Conservation (phyloP, 2,888 invertebrate species). For the Oscheius onirici region DNA sequence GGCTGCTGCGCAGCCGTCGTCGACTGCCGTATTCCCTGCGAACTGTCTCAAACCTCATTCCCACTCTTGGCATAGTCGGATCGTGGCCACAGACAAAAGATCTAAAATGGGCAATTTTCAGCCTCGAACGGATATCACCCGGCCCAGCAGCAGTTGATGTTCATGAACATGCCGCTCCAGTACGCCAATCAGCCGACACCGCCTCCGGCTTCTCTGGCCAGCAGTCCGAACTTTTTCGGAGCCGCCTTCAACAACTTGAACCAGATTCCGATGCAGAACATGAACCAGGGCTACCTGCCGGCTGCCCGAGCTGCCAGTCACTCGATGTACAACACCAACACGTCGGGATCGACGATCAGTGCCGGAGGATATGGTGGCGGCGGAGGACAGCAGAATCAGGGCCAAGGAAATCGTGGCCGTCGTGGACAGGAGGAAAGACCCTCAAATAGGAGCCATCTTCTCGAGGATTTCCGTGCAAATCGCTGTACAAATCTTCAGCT, state of each 20-base stretch:
- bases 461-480: slow-evolving; percentile 86
- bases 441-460: slow-evolving; percentile 77
- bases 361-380: slow-evolving; percentile 1
- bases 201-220: slow-evolving; percentile 33
- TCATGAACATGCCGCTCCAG: slow-evolving; percentile 4
- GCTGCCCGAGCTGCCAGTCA: neutral
- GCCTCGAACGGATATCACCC: slow-evolving; percentile 17
- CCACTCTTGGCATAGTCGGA: no score
- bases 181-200: slow-evolving; percentile 30
- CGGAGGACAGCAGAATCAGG: neutral
- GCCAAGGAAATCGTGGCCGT: neutral
- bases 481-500: slow-evolving; percentile 78
- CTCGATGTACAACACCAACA: slow-evolving; percentile 16
- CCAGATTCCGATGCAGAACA: slow-evolving; percentile 10
- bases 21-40: no score
- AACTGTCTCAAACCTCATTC: no score
- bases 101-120: neutral
- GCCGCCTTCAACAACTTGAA: slow-evolving; percentile 4
- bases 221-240: slow-evolving; percentile 40
- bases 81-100: no score
- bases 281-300: neutral
- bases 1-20: no score
- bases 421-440: neutral
- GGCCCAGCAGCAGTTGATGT: slow-evolving; percentile 28
- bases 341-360: slow-evolving; percentile 10